A percentile compares a stretch with the other conserved stretches of the same genome.
phyloP scores from a whole-genome alignment of 1,140 invertebrate species.

The Archegozetes longisetosus region DNA sequence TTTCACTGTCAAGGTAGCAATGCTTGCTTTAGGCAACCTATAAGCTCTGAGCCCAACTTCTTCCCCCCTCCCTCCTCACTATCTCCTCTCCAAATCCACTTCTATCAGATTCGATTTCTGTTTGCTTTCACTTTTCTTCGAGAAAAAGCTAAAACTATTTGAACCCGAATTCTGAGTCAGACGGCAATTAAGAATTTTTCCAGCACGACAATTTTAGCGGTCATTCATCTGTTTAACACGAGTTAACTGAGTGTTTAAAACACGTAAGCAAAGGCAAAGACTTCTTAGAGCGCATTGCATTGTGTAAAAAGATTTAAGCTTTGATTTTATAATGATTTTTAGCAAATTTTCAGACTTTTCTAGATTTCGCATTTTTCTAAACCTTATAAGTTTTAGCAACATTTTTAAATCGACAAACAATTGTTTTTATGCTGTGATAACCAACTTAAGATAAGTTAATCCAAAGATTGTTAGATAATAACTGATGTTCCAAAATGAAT shows the following conservation, averaged over 20 bases:
- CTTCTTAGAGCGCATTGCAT: too few species aligned
- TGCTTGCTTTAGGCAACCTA: not conserved
- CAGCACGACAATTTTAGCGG: not conserved
- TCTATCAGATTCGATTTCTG: not conserved
- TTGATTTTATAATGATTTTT: too few species aligned
- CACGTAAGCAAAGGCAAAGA: not conserved
- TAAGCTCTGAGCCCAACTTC: not conserved
- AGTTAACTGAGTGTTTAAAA: not conserved
- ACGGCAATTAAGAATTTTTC: not conserved
- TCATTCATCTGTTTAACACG: not conserved
- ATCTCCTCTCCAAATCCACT: not conserved
- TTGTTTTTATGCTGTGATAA: too few species aligned
- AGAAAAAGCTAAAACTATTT: not conserved
- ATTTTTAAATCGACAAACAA: too few species aligned
- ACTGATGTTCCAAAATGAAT: too few species aligned
- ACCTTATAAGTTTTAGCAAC: too few species aligned
- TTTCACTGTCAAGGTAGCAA: not conserved
- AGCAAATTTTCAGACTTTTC: too few species aligned
- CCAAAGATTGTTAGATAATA: too few species aligned
- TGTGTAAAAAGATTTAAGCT: too few species aligned
- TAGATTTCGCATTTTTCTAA: too few species aligned
- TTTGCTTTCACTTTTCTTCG: not conserved
- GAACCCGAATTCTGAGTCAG: not conserved
- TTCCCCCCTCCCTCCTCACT: not conserved
- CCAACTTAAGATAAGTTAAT: too few species aligned